These are phyloP conservation scores for Lordiphosa clarofinis DNA, from an alignment of 1,140 invertebrate species.

Conservation along the genomic window DNA sequence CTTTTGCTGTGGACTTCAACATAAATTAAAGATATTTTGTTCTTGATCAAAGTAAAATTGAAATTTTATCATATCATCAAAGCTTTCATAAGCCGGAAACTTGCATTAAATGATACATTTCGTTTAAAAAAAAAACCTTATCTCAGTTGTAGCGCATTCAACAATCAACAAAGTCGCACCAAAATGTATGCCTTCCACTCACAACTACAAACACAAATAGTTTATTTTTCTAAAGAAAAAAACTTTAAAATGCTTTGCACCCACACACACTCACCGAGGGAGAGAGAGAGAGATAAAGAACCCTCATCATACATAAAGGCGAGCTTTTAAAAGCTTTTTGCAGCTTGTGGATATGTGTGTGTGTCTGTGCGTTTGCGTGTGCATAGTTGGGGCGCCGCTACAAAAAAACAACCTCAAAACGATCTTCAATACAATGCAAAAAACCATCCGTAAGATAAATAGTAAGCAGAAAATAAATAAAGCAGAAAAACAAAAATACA, in stretches of 20 bases:
- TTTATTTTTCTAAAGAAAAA: slow-evolving; percentile 49
- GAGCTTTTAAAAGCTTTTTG: slow-evolving; percentile 48
- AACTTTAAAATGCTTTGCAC: slow-evolving; percentile 51
- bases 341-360: slow-evolving; percentile 37
- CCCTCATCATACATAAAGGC: slow-evolving; percentile 19
- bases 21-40: no score
- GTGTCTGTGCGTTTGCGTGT: slow-evolving; percentile 21
- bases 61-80: no score
- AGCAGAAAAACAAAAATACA: slow-evolving; percentile 26
- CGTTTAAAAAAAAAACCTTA: not conserved
- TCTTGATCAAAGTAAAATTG: no score
- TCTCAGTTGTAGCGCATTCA: slow-evolving; percentile 29
- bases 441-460: slow-evolving; percentile 16
- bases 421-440: not conserved
- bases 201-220: slow-evolving; percentile 38
- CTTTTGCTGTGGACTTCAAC: no score
- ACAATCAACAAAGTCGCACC: slow-evolving; percentile 26
- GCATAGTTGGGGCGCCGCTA: slow-evolving; percentile 54
- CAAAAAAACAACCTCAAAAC: slow-evolving; percentile 28
- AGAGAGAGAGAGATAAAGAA: slow-evolving; percentile 35
- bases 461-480: slow-evolving; percentile 25
- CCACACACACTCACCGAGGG: slow-evolving; percentile 21
- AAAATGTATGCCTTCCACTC: slow-evolving; percentile 27
- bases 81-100: no score
- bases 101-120: not conserved